These are phyloP conservation scores for Muschampia plurimacula DNA, from an alignment of 2,888 invertebrate genomes.

Conservation along the genomic window DNA sequence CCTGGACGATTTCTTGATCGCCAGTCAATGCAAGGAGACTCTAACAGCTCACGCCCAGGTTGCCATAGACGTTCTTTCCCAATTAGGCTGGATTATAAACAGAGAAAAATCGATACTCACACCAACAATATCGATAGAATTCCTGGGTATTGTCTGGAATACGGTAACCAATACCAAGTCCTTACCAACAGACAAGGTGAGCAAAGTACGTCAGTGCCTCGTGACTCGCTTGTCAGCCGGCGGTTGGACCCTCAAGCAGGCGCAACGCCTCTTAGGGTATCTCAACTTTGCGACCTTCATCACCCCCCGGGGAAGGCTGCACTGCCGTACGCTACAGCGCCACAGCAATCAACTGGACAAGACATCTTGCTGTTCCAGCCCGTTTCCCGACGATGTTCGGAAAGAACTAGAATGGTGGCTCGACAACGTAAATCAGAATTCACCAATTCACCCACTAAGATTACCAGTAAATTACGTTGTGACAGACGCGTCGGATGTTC, in stretches of 20 bases:
- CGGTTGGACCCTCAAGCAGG: slow-evolving; percentile 40
- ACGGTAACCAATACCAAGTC: slow-evolving; percentile 34
- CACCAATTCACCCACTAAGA: neutral
- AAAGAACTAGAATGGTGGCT: slow-evolving; percentile 39
- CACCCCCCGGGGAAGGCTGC: slow-evolving; percentile 42
- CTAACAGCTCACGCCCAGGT: neutral
- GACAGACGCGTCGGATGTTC: slow-evolving; percentile 14
- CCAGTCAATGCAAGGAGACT: slow-evolving; percentile 3
- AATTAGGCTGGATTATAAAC: slow-evolving; percentile 27
- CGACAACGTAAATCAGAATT: slow-evolving; percentile 13
- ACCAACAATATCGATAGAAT: slow-evolving; percentile 32
- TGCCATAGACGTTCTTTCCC: neutral
- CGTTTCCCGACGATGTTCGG: slow-evolving; percentile 14
- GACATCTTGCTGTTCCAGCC: neutral
- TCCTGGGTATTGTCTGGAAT: slow-evolving; percentile 39
- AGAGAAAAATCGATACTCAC: slow-evolving; percentile 22
- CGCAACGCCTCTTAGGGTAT: slow-evolving; percentile 39
- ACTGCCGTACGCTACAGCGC: slow-evolving; percentile 40
- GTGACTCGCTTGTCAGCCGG: slow-evolving; percentile 11
- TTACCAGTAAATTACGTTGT: slow-evolving; percentile 27
- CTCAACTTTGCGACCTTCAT: slow-evolving; percentile 46
- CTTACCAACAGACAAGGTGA: slow-evolving; percentile 34
- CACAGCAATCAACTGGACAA: slow-evolving; percentile 14
- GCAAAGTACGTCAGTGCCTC: slow-evolving; percentile 3
- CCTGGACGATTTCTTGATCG: slow-evolving; percentile 41